phyloP scores from a whole-genome alignment of 2,113 vertebrate species.

The Melanostigma gelatinosum region DNA sequence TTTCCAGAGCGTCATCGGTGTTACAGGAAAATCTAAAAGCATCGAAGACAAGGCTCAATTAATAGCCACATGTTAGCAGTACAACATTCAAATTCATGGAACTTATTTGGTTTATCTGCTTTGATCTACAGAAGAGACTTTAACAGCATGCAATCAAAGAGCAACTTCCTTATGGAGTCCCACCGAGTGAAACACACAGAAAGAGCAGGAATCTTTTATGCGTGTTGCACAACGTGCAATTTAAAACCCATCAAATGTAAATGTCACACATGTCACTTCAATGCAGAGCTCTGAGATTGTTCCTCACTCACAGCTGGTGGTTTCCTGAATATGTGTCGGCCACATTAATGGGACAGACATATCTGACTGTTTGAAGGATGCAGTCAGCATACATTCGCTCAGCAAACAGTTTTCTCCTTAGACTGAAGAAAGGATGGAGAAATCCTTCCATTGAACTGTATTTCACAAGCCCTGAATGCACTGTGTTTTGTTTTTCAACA shows the following conservation, averaged over 20 bases:
- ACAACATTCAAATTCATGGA: background rate
- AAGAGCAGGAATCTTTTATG: slow-evolving; percentile 7
- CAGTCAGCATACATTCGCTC: background rate
- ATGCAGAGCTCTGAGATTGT: background rate
- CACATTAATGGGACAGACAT: slow-evolving; percentile 31
- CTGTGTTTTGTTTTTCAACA: background rate
- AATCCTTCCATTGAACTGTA: background rate
- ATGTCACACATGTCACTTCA: slow-evolving; percentile 32
- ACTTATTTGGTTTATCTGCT: background rate
- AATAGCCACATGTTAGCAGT: too few species aligned
- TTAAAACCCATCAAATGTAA: slow-evolving; percentile 47
- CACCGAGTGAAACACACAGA: background rate
- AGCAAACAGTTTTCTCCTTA: background rate
- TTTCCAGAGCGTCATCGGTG: too few species aligned
- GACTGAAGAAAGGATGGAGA: background rate
- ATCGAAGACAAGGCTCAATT: background rate
- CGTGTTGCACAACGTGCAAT: background rate
- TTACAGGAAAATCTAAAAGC: too few species aligned
- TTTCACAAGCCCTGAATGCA: background rate
- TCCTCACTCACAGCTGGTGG: slow-evolving; percentile 22
- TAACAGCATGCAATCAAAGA: background rate
- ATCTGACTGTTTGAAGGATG: slow-evolving; percentile 4
- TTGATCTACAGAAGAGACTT: background rate
- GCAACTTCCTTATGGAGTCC: background rate
- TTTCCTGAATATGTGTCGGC: slow-evolving; percentile 37